Base-by-base conservation (phyloP, 2,888 invertebrate species). In the Mythimna impura region DNA sequence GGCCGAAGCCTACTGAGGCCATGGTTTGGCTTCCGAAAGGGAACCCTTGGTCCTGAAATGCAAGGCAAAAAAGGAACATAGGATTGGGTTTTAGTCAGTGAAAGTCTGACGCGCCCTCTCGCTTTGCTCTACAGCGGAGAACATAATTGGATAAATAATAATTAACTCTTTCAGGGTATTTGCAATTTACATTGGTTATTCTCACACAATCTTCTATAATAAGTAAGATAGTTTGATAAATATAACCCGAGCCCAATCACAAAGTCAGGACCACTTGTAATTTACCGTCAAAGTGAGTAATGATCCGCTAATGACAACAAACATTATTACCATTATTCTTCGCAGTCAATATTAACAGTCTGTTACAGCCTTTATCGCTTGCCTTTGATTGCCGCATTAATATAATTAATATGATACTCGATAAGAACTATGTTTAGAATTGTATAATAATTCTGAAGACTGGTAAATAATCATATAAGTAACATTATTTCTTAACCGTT, bases 241-340 rank as follows among this genome's bases (percentile, higher is more conserved):
- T 80, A 61, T 66, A 58, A 64, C 54, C 12, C 40, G 3, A 40
- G 22, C 20, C 10, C 34, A 7, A 57, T n/a, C 60, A 36, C 30
- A 62, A 80, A 71, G 80, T 66, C 67, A 60, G 76, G 60, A 66
- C 14, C 25, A 43, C 4, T n/a, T 54, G 58, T 81, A 81, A 78
- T 66, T 81, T 71, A 73, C 71, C 65, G 66, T 67, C 73, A 69
- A 65, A 70, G 65, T 84, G 82, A 83, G 50, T 82, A 84, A 84
- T 78, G 80, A 76, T 80, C 72, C 52, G 55, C 66, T 84, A 82
- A 84, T 84, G 78, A 78, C 78, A 67, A 58, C 47, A 75, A 76
- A 73, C 71, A 71, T 72, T 76, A 77, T 73, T 79, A 54, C 52
- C 58, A 79, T 79, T 78, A 79, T 79, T 84, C 78, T 79, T 71